Percentiles rank a stretch among this genome's conserved stretches.
These are phyloP conservation scores for Melolontha melolontha DNA, from an alignment of 2,888 invertebrate genomes.

Conservation along the genomic window DNA sequence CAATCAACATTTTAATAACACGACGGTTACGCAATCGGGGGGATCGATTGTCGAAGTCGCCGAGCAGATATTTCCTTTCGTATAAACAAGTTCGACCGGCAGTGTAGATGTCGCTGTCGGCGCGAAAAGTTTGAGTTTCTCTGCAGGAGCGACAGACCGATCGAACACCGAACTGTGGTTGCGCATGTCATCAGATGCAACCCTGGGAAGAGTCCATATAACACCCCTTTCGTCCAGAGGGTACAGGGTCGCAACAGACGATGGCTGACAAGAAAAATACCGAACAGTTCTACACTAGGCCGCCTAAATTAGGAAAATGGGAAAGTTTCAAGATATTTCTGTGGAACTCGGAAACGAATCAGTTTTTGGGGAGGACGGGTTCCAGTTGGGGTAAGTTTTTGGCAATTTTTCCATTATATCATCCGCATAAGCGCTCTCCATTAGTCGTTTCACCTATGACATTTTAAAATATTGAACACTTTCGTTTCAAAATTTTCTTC, in stretches of 20 bases:
- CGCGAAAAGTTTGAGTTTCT: slow-evolving; percentile 34
- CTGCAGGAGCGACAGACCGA: slow-evolving; percentile 50
- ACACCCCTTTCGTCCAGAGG: slow-evolving; percentile 56
- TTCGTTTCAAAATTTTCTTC: not conserved
- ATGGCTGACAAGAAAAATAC: slow-evolving; percentile 83
- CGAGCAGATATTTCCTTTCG: slow-evolving; percentile 13
- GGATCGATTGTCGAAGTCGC: slow-evolving; percentile 21
- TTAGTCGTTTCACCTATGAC: slow-evolving; percentile 21
- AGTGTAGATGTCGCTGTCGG: slow-evolving; percentile 34
- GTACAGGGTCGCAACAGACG: slow-evolving; percentile 49
- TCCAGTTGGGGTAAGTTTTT: slow-evolving; percentile 92
- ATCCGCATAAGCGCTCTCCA: not conserved
- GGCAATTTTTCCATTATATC: not conserved
- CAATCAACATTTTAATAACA: no score
- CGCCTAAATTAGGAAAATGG: slow-evolving; percentile 86
- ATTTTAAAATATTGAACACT: slow-evolving; percentile 10
- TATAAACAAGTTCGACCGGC: not conserved
- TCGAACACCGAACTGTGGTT: slow-evolving; percentile 54
- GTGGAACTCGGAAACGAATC: slow-evolving; percentile 92
- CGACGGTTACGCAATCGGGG: slow-evolving; percentile 23
- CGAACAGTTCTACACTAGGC: slow-evolving; percentile 84
- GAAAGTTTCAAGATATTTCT: slow-evolving; percentile 87
- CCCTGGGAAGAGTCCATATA: slow-evolving; percentile 55
- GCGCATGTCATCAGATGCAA: slow-evolving; percentile 57
- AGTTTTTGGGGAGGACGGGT: slow-evolving; percentile 91